Evolutionary conservation across 2,888 invertebrate species (phyloP), one percentile per base, ranked within the genome.

Genomic region (Epiblema foenella): DNA sequence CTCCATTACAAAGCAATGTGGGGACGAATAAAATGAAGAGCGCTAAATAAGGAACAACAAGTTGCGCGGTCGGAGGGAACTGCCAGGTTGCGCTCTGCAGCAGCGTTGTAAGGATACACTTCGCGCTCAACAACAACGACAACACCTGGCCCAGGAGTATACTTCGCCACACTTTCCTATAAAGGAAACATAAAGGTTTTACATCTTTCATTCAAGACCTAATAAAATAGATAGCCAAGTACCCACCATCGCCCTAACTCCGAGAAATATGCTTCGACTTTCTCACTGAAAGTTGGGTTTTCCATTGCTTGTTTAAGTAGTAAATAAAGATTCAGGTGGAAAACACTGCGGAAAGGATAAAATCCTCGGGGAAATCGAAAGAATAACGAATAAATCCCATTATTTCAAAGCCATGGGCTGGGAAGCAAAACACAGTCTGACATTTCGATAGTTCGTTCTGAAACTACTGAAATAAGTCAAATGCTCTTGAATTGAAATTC

Each of bases 41-140:
- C 75, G 96, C 93, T 77, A 96, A 93, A 85, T 98, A 98, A 81
- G 97, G 97, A 63, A 96, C 94, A 80, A 98, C 95, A 77, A 96
- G 95, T 89, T 98, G 98, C 60, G 96, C 97, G 77, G 97, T 96
- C 10, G 97, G 97, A 37, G 97, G 95, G 76, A 96, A 95, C 72
- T 97, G 95, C 81, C 95, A 95, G 75, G 95, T 95, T 74, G 95
- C 94, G 78, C 95, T 95, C 81, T 96, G 96, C 64, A 97, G 94
- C 75, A 95, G 89, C 77, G 96, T 96, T 74, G 96, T 96, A 76
- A 96, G 88, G 65, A 96, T 95, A 81, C 96, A 97, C 83, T 97
- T 96, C 57, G 96, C 95, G 88, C 97, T 97, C 64, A 97, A 86
- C 73, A 97, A 91, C 59, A 97, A 81, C 0, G 97, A 97, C 76